Evolutionary conservation across 2,113 vertebrate genomes (phyloP), one percentile per base, ranked within the genome.

Genomic region (Rhinopithecus roxellana): DNA sequence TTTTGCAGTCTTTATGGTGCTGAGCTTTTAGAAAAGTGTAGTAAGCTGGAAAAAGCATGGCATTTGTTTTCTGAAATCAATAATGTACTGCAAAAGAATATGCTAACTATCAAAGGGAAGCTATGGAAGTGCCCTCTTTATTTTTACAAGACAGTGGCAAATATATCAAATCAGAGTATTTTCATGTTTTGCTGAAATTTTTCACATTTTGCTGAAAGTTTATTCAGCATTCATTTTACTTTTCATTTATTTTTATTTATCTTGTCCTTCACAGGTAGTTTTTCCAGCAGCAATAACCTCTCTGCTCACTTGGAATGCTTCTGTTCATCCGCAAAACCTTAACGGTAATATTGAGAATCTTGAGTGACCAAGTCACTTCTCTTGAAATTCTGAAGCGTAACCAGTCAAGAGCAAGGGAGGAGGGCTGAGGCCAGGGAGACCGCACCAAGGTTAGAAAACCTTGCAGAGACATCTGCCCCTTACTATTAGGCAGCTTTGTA

Each of bases 401-500:
- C 43, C 38, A 35, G 5, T n/a, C 3, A 93, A 48, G 64, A 79
- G 11, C 50, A 40, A 83, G n/a, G 27, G 17, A 17, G 12, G 67
- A 45, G 80, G 17, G 38, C 80, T 80, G 91, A 43, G 50, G 22
- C 22, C 5, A n/a, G 27, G 0, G 32, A 30, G 18, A 18, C 80
- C 79, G 57, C 38, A 45, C 20, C 22, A 96, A 69, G 16, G 27
- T 88, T 57, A 17, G 27, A 77, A 77, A 16, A 35, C 8, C 55
- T 35, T 27, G 94, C 84, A 93, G 78, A 89, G 72, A 97, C 74
- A 78, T 8, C 59, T 59, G 85, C 74, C 90, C 64, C 59, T 32
- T 87, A 81, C 74, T 48, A 18, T 32, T 9, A 94, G 85, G 12
- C 9, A 83, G 69, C 70, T 97, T 78, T 94, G 94, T 93, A 97